Evolutionary conservation across 2,888 invertebrate species (phyloP).

Genomic region (Andricus quercusramuli): DNA sequence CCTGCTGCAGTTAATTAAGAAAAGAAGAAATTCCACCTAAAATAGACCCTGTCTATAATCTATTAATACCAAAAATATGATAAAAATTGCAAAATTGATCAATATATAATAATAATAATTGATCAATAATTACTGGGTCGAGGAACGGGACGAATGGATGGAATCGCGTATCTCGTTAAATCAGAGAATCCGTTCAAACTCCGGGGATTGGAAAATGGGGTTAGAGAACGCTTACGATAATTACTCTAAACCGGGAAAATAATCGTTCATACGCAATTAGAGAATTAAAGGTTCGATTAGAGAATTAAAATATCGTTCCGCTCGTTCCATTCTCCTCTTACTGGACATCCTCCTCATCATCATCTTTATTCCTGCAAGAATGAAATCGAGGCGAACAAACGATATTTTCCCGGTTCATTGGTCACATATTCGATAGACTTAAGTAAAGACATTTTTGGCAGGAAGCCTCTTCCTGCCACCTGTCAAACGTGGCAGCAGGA

Average conservation of each 20-base stretch:
- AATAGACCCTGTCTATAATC: neutral
- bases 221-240: constrained; percentile 41
- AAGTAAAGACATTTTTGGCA: constrained; percentile 68
- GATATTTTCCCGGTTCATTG: constrained; percentile 74
- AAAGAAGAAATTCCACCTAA: constrained; percentile 9
- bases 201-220: constrained; percentile 42
- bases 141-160: constrained; percentile 8
- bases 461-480: constrained; percentile 66
- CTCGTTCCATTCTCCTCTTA: constrained; percentile 47
- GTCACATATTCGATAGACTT: constrained; percentile 61
- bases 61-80: constrained; percentile 47
- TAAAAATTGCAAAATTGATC: constrained; percentile 38
- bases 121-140: constrained; percentile 19
- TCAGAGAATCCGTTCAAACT: constrained; percentile 48
- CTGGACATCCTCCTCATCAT: constrained; percentile 42
- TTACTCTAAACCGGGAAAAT: constrained; percentile 72
- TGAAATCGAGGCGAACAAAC: constrained; percentile 72
- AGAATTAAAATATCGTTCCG: constrained; percentile 62
- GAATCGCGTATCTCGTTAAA: constrained; percentile 47
- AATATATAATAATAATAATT: constrained; percentile 18
- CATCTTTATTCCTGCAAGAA: constrained; percentile 71
- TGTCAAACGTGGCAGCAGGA: constrained; percentile 55
- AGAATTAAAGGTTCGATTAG: constrained; percentile 58
- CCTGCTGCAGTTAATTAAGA: neutral
- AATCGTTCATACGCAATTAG: constrained; percentile 74